These are phyloP conservation scores for Euleptes europaea DNA, from an alignment of 2,113 vertebrate species.

Conservation along the genomic window DNA sequence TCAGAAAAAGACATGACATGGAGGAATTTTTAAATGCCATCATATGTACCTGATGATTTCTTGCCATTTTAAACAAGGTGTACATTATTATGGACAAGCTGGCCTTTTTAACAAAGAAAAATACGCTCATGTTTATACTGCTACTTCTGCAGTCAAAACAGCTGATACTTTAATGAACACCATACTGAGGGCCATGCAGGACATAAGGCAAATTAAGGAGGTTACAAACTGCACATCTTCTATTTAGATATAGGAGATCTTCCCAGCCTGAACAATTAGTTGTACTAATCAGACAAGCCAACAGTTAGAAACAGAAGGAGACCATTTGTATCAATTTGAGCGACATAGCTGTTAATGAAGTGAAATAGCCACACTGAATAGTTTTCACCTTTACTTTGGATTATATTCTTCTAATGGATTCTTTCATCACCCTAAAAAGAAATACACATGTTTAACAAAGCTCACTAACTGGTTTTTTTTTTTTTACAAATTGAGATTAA, in stretches of 20 bases:
- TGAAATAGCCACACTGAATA: conserved; percentile 72
- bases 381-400: conserved; percentile 67
- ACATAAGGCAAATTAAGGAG: conserved; percentile 81
- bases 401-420: conserved; percentile 41
- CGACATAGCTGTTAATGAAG: conserved; percentile 76
- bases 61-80: conserved; percentile 59
- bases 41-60: conserved; percentile 36
- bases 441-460: conserved; percentile 51
- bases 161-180: conserved; percentile 83
- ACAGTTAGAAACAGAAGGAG: conserved; percentile 83
- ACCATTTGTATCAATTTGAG: conserved; percentile 86
- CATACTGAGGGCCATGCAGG: conserved; percentile 80
- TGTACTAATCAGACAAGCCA: conserved; percentile 72
- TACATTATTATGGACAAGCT: conserved; percentile 74
- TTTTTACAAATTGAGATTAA: conserved; percentile 69
- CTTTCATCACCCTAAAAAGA: conserved; percentile 41
- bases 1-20: conserved; percentile 11
- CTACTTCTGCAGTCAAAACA: conserved; percentile 73
- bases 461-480: conserved; percentile 53
- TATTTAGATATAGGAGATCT: conserved; percentile 72
- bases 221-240: conserved; percentile 79
- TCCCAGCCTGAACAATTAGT: conserved; percentile 75
- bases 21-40: conserved; percentile 21
- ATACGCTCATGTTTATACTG: conserved; percentile 69
- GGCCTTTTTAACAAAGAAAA: conserved; percentile 85